Percentiles rank a stretch among this genome's conserved stretches.
Conservation (phyloP, 2,113 vertebrate genomes). For the Seriola aureovittata region DNA sequence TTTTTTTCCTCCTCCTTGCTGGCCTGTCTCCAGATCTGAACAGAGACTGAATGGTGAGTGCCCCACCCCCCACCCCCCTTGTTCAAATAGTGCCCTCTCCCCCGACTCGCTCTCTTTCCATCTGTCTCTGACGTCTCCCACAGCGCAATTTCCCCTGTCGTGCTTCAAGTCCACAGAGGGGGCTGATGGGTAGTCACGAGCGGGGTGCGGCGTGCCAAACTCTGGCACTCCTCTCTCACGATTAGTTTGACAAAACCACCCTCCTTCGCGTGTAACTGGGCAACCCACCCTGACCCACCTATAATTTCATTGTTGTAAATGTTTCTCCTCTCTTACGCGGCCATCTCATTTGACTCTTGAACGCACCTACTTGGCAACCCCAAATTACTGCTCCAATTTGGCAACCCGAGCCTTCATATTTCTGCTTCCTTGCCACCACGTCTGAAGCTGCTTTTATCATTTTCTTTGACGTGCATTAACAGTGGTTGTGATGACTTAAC, state of each 20-base stretch:
- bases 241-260: conserved; percentile 49
- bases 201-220: conserved; percentile 70
- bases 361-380: conserved; percentile 5
- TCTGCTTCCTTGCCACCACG: background rate
- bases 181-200: conserved; percentile 81
- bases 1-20: background rate
- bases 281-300: conserved; percentile 47
- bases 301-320: background rate
- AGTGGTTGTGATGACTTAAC: background rate
- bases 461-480: background rate
- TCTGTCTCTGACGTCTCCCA: conserved; percentile 68
- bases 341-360: conserved; percentile 18
- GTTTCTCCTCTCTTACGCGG: background rate
- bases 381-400: conserved; percentile 13
- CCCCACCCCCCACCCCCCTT: background rate
- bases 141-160: conserved; percentile 75
- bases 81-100: conserved; percentile 56
- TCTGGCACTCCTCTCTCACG: conserved; percentile 69
- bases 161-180: conserved; percentile 72
- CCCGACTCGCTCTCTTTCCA: conserved; percentile 47
- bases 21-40: conserved; percentile 24
- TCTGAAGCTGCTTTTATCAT: conserved; percentile 3
- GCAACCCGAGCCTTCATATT: background rate
- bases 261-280: conserved; percentile 43
- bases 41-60: conserved; percentile 26